Evolutionary conservation across 2,113 vertebrate genomes (phyloP), one percentile per base, ranked within the genome.

Genomic region (Philantomba maxwellii): DNA sequence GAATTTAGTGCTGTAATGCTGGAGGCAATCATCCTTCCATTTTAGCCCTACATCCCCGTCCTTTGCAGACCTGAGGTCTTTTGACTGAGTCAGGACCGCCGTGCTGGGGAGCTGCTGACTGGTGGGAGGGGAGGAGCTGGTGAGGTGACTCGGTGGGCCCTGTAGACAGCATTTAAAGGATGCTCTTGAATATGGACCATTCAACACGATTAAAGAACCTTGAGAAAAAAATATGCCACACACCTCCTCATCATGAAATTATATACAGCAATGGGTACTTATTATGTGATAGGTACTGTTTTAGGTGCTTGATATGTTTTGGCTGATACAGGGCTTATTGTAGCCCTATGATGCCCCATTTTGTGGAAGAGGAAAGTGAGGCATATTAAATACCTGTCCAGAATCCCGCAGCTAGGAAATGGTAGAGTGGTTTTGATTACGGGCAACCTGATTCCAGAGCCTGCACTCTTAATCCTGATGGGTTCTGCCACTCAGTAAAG

Each of bases 1-100:
- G 62, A 95, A 77, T 51, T 95, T 60, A 94, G 23, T 49, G 64
- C 49, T 91, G 57, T 96, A 80, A 88, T 25, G 83, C 96, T 97
- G 78, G 94, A 95, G 64, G 87, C 84, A 83, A 87, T 77, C 0
- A 75, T 73, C 36, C 82, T 60, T 87, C 33, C 1, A 3, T 51
- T 62, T 77, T 47, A 93, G 75, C 75, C 84, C 33, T 49, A 0
- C 13, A 28, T 26, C 6, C n/a, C 36, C 75, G 39, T 94, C 87
- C 92, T 95, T 81, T 89, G 49, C 33, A 88, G 92, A 83, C 93
- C 70, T 57, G 70, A 26, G 57, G 57, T 58, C 17, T 88, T 73
- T 91, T 9, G 49, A 64, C 80, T 43, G 83, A 82, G 36, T 60
- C 64, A 36, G 73, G 49, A 49, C 57, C 82, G 36, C 82, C 13